Conservation (phyloP, 2,113 vertebrate species). For the Prolemur simus region DNA sequence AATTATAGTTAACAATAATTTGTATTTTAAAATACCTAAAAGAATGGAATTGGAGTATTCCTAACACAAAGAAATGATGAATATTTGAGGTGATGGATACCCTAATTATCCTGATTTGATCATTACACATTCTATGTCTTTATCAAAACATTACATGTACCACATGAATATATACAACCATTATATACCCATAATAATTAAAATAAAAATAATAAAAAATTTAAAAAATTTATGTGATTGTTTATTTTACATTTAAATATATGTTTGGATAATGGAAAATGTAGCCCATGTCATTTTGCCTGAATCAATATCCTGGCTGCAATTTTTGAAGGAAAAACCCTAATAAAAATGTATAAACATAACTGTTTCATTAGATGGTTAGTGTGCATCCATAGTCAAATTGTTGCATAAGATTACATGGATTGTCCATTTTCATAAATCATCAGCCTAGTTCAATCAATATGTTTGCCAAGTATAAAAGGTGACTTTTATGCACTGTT, state of each 20-base stretch:
- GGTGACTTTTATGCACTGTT: background rate
- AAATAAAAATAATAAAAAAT: background rate
- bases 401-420: background rate
- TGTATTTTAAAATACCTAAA: too few species aligned
- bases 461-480: background rate
- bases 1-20: too few species aligned
- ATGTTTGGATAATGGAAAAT: background rate
- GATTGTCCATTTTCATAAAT: background rate
- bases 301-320: background rate
- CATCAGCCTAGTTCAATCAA: background rate
- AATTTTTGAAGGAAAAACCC: background rate
- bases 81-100: too few species aligned
- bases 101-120: too few species aligned
- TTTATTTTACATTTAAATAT: background rate
- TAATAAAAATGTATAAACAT: background rate
- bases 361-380: background rate
- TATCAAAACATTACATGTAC: too few species aligned
- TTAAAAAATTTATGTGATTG: background rate
- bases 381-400: background rate
- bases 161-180: too few species aligned
- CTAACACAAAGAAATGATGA: too few species aligned
- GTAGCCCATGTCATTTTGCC: background rate
- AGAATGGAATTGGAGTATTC: too few species aligned
- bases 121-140: too few species aligned
- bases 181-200: background rate